Evolutionary conservation across 2,113 vertebrate species (phyloP).

Genomic region (Halcyon malimbica): DNA sequence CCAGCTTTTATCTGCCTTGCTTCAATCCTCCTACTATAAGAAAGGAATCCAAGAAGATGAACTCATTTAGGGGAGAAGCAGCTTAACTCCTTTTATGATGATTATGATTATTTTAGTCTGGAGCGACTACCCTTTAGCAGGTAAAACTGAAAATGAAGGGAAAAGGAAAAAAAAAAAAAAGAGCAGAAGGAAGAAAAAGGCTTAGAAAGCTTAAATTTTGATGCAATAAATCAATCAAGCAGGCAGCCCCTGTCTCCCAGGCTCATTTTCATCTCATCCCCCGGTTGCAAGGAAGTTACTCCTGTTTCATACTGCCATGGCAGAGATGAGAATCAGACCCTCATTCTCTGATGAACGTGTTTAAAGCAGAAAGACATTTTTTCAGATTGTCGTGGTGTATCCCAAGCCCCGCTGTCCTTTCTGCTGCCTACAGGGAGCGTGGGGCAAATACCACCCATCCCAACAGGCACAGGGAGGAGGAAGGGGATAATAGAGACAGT

Average conservation of each 20-base stretch:
- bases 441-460: rapidly evolving
- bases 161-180: background rate
- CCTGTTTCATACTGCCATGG: background rate
- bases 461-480: background rate
- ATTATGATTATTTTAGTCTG: conserved; percentile 33
- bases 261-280: background rate
- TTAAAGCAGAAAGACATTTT: background rate
- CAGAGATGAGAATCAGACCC: background rate
- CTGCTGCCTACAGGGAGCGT: rapidly evolving
- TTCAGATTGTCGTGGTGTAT: background rate
- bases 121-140: background rate
- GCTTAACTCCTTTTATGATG: conserved; percentile 25
- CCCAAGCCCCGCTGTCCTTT: background rate
- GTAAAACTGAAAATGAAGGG: background rate
- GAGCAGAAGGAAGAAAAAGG: background rate
- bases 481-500: background rate
- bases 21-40: conserved; percentile 11
- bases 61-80: background rate
- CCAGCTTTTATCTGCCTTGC: conserved; percentile 23
- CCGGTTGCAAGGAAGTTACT: background rate
- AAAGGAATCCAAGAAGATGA: background rate
- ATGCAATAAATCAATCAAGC: conserved; percentile 10
- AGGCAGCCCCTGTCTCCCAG: background rate
- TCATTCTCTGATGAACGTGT: rapidly evolving
- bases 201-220: background rate